Evolutionary conservation across 2,113 vertebrate genomes (phyloP), one percentile per base, ranked within the genome.

Genomic region (Erpornis zantholeuca): DNA sequence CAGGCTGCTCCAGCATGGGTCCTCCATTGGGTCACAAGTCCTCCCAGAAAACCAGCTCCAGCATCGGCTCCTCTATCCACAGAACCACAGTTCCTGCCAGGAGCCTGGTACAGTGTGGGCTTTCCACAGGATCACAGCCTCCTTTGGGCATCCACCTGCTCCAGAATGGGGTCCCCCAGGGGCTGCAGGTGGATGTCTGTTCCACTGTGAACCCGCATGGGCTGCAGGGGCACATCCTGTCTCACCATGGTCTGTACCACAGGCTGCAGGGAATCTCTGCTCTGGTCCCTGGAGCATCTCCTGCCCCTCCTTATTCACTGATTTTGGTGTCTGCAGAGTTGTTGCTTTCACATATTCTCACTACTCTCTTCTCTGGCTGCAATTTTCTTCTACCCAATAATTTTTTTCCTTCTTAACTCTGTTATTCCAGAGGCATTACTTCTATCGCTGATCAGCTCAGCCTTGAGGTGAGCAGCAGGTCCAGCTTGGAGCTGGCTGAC

Each of bases 361-460:
- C 12, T 63, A 21, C 42, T 33, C 56, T 57, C 14, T 63, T 44
- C 23, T 73, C 33, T 81, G 18, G 15, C 36, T 81, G 12, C 33
- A 52, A 11, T 73, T 50, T 66, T 9, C 23, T 52, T 52, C 47
- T 60, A 33, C 22, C 22, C 52, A 44, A 17, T 59, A 38, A 3
- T 40, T 36, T 31, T 69, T 38, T 68, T 24, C 68, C 23, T 81
- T 38, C 45, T 53, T 68, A 89, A 25, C 28, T 73, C 9, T 66
- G 4, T 75, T 82, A 18, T 29, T 75, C 19, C 38, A 60, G 29
- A 29, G 60, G 12, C 13, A 4, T 60, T 82, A 12, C n/a, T 53
- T 45, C 29, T 6, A 4, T 59, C 0, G 0, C 44, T 66, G 23
- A 14, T 73, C 45, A 27, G 38, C 28, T 73, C 0, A 0, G 52